Conservation (phyloP, 37 sponge, comb jelly and placozoan species). For the Halisarca cf. caerulea region DNA sequence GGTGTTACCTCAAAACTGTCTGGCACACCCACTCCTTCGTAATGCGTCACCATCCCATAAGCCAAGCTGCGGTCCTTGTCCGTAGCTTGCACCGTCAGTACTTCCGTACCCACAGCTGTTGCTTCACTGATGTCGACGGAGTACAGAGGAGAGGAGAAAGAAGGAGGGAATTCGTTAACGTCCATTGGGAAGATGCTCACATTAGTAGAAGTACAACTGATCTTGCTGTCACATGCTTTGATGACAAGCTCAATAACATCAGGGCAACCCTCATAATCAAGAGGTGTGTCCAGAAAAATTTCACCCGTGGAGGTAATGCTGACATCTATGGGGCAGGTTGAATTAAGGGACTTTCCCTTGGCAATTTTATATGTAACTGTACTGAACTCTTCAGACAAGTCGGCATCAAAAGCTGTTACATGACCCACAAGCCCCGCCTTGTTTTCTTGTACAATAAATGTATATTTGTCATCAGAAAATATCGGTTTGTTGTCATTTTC, state of each 20-base stretch:
- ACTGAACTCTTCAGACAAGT: slow-evolving; percentile 35
- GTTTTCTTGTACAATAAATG: background rate
- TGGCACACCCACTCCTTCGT: background rate
- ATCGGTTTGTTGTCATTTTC: slow-evolving; percentile 42
- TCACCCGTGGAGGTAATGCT: background rate
- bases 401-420: slow-evolving; percentile 45
- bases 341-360: background rate
- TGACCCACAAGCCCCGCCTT: background rate
- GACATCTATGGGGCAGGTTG: background rate
- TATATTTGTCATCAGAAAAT: background rate
- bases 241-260: slow-evolving; percentile 21
- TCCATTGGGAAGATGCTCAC: slow-evolving; percentile 29
- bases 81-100: slow-evolving; percentile 27
- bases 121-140: slow-evolving; percentile 23
- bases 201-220: background rate
- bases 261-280: slow-evolving; percentile 48
- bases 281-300: slow-evolving; percentile 12
- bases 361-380: background rate
- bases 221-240: slow-evolving; percentile 47
- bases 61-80: slow-evolving; percentile 43
- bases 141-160: slow-evolving; percentile 26
- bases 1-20: slow-evolving; percentile 14
- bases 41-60: slow-evolving; percentile 28
- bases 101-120: slow-evolving; percentile 7
- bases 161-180: slow-evolving; percentile 59